Percentiles rank a stretch among this genome's conserved stretches.
Conservation (phyloP, 37 sponge, comb jelly and placozoan species). For the Axinella damicornis region DNA sequence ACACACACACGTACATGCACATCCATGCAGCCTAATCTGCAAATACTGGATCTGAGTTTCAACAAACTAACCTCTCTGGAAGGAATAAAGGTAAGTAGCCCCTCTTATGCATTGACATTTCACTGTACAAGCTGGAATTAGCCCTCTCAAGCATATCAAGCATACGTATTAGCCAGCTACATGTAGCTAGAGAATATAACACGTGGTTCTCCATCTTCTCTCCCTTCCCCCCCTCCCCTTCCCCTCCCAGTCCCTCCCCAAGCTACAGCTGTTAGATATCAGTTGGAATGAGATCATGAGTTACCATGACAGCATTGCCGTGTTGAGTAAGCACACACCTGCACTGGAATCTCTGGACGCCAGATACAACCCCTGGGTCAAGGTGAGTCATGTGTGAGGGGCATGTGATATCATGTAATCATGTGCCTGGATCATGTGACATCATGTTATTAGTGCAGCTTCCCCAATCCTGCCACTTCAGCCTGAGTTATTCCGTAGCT, state of each 20-base stretch:
- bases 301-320: conserved; percentile 38
- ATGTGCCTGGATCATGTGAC: no score
- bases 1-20: background rate
- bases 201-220: no score
- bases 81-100: conserved; percentile 72
- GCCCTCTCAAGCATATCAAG: no score
- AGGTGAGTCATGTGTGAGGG: conserved; percentile 31
- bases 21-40: conserved; percentile 58
- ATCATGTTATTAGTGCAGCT: background rate
- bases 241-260: conserved; percentile 58
- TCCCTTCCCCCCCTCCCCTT: no score
- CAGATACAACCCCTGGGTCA: conserved; percentile 85
- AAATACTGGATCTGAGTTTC: conserved; percentile 79
- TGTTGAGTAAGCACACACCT: conserved; percentile 77
- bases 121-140: no score
- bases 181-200: no score
- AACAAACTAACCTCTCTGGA: conserved; percentile 76
- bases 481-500: conserved; percentile 7
- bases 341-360: conserved; percentile 60
- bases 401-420: background rate
- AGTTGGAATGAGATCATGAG: conserved; percentile 86
- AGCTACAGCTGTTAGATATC: conserved; percentile 71
- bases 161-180: no score
- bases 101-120: no score
- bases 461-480: conserved; percentile 20